Evolutionary conservation across 2,888 invertebrate genomes (phyloP), one percentile per base, ranked within the genome.

Genomic region (Beris chalybata): DNA sequence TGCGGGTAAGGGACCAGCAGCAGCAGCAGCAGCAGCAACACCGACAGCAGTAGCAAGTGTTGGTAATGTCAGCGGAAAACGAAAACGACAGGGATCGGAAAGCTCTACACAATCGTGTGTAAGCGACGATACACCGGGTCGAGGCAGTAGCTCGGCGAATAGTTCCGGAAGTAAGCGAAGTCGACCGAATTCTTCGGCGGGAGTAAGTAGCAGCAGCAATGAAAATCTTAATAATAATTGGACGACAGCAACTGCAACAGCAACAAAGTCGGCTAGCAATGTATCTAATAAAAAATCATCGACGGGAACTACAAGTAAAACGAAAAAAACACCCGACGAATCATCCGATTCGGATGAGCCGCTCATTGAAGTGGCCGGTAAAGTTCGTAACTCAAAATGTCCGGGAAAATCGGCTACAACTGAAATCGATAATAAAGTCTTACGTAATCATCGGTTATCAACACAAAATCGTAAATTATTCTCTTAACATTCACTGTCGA

Each of bases 261-360:
- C 12, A 11, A 56, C 52, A 7, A 68, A 57, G 12, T 43, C 29
- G 5, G 48, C 44, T 11, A 29, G 15, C 13, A 38, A 38, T 38
- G 9, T 38, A 38, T 50, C 50, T 55, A 57, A 44, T 43, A 50
- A 29, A 65, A 65, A 22, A 52, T 32, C 54, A 61, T 30, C 53
- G 53, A 45, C 59, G 65, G 68, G 31, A 6, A 32, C 11, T 55
- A 32, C n/a, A 12, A 15, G n/a, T 13, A 65, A 57, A 57, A 15
- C 7, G 13, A 65, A 57, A 57, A 74, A 74, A 64, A 72, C 72
- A 73, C 82, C 84, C 73, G 86, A 87, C 75, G 91, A 91, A 73
- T 87, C 87, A 67, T 91, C 91, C 59, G 92, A 92, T 75, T 89
- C 88, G 71, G 92, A 92, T 77, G 92, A 92, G 80, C 91, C 91